Conservation (phyloP, 2,113 vertebrate species). For the Glaucomys volans region DNA sequence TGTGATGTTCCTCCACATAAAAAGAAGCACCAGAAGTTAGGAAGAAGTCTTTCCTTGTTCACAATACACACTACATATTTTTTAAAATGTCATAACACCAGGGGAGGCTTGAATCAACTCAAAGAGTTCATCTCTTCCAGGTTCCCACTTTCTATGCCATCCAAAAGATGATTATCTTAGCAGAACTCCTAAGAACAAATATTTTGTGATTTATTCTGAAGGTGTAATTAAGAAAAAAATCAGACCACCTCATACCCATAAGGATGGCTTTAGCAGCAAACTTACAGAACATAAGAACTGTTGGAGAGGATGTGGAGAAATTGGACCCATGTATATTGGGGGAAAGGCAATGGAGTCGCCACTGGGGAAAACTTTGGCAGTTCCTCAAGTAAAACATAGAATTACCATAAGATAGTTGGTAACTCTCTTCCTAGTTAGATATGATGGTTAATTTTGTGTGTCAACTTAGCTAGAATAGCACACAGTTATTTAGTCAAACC, state of each 20-base stretch:
- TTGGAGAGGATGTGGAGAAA: background rate
- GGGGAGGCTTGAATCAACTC: background rate
- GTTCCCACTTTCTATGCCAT: background rate
- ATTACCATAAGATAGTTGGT: background rate
- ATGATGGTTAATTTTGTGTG: background rate
- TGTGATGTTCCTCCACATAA: background rate
- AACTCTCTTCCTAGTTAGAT: background rate
- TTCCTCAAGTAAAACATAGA: background rate
- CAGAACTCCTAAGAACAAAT: background rate
- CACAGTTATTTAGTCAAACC: background rate
- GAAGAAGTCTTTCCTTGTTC: background rate
- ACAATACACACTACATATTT: background rate
- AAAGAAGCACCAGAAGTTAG: background rate
- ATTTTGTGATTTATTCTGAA: background rate
- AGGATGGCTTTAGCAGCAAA: background rate
- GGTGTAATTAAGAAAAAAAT: background rate
- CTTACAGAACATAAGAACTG: background rate
- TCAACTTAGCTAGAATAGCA: background rate
- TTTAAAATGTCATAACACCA: background rate
- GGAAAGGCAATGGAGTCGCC: background rate
- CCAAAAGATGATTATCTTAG: background rate
- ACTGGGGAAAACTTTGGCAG: background rate
- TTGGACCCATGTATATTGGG: background rate
- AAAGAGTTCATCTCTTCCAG: background rate
- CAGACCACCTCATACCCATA: background rate